Evolutionary conservation across 2,113 vertebrate genomes (phyloP).

Genomic region (Conger conger): DNA sequence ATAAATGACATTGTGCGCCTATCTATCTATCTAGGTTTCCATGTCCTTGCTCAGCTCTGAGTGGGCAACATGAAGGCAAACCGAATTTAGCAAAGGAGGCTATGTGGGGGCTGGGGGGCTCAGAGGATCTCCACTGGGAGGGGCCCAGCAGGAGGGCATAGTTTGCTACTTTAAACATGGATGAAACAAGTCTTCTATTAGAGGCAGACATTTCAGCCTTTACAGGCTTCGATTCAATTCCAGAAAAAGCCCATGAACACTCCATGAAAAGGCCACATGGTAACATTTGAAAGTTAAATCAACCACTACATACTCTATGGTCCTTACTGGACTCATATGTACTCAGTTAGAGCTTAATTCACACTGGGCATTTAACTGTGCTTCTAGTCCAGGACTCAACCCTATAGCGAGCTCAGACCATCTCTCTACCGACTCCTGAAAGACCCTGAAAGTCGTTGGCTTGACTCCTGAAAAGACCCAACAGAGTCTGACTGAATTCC

Average conservation of each 20-base stretch:
- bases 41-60: neutral
- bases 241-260: no score
- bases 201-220: neutral
- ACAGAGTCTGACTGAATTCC: neutral
- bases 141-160: neutral
- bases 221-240: no score
- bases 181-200: neutral
- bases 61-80: neutral
- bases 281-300: no score
- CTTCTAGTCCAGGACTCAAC: no score
- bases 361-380: no score
- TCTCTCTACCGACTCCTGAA: no score
- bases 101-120: neutral
- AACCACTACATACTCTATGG: no score
- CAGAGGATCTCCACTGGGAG: neutral
- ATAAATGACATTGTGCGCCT: neutral
- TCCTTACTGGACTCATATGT: no score
- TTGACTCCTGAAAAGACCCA: neutral
- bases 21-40: neutral
- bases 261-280: no score
- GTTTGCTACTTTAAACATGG: neutral
- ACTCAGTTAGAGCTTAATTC: no score
- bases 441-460: neutral
- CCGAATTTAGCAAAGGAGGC: neutral
- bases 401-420: no score